phyloP scores from a whole-genome alignment of 2,797 vertebrate species.

The Epinephelus coioides region DNA sequence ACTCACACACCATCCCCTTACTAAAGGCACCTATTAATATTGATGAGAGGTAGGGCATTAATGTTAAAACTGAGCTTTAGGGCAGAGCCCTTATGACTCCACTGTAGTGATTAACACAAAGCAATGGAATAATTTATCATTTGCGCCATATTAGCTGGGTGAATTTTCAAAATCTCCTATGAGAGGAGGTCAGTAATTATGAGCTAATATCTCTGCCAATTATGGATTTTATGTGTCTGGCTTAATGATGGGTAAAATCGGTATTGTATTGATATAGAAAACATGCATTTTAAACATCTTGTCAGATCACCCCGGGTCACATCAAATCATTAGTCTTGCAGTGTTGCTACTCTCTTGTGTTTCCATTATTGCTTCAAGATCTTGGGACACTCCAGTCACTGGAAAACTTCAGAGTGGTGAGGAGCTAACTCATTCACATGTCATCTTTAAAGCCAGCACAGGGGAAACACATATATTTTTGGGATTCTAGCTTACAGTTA shows the following conservation, averaged over 20 bases:
- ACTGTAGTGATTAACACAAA: slow-evolving; percentile 86
- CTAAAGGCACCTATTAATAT: slow-evolving; percentile 86
- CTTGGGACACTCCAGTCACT: slow-evolving; percentile 22
- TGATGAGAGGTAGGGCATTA: slow-evolving; percentile 87
- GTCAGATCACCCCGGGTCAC: slow-evolving; percentile 80
- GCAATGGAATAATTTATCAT: slow-evolving; percentile 88
- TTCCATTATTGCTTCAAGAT: slow-evolving; percentile 53
- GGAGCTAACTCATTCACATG: slow-evolving; percentile 24
- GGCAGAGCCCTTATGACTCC: slow-evolving; percentile 85
- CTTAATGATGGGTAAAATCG: slow-evolving; percentile 83
- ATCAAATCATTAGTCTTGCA: slow-evolving; percentile 77
- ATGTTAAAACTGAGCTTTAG: slow-evolving; percentile 86
- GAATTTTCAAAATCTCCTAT: slow-evolving; percentile 79
- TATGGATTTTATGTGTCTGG: slow-evolving; percentile 82
- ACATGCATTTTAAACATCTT: slow-evolving; percentile 82
- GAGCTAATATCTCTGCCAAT: slow-evolving; percentile 80
- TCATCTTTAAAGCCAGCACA: slow-evolving; percentile 13
- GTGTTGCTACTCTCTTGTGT: slow-evolving; percentile 60
- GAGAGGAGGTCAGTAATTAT: slow-evolving; percentile 84
- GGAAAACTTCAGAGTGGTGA: slow-evolving; percentile 45
- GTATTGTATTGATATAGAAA: slow-evolving; percentile 80
- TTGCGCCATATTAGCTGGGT: slow-evolving; percentile 73
- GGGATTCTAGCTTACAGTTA: background rate
- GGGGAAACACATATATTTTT: background rate
- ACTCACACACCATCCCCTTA: slow-evolving; percentile 48